These are phyloP conservation scores for Biston stratarius DNA, from an alignment of 2,888 invertebrate species.

Conservation along the genomic window DNA sequence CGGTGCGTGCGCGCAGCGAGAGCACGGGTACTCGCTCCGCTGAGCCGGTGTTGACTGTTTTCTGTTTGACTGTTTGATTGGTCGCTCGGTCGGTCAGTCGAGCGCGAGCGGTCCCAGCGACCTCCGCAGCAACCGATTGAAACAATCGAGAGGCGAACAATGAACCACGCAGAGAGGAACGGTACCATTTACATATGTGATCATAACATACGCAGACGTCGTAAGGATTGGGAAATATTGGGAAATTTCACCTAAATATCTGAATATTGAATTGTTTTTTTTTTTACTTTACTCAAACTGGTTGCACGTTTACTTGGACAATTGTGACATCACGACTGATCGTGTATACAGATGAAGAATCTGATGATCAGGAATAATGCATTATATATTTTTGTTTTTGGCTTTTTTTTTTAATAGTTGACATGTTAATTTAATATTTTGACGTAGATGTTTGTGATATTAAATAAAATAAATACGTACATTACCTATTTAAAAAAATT, in stretches of 20 bases:
- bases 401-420: too few species aligned
- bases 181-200: slow-evolving; percentile 61
- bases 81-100: slow-evolving; percentile 29
- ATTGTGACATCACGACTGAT: too few species aligned
- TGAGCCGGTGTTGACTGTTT: slow-evolving; percentile 72
- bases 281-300: neutral
- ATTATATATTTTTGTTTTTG: too few species aligned
- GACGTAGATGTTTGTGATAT: too few species aligned
- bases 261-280: slow-evolving; percentile 1
- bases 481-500: too few species aligned
- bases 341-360: too few species aligned
- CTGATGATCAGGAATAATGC: too few species aligned
- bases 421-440: too few species aligned
- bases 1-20: slow-evolving; percentile 49
- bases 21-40: slow-evolving; percentile 79
- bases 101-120: slow-evolving; percentile 20
- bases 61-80: slow-evolving; percentile 48
- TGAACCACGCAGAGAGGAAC: slow-evolving; percentile 60
- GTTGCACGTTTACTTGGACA: neutral
- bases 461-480: too few species aligned
- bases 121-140: slow-evolving; percentile 57
- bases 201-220: slow-evolving; percentile 17
- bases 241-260: slow-evolving; percentile 7
- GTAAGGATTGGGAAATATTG: slow-evolving; percentile 11
- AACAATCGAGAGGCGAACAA: slow-evolving; percentile 61